A percentile compares a stretch with the other conserved stretches of the same genome.
Conservation (phyloP, 2,888 invertebrate genomes). For the Linnaemya tessellans region DNA sequence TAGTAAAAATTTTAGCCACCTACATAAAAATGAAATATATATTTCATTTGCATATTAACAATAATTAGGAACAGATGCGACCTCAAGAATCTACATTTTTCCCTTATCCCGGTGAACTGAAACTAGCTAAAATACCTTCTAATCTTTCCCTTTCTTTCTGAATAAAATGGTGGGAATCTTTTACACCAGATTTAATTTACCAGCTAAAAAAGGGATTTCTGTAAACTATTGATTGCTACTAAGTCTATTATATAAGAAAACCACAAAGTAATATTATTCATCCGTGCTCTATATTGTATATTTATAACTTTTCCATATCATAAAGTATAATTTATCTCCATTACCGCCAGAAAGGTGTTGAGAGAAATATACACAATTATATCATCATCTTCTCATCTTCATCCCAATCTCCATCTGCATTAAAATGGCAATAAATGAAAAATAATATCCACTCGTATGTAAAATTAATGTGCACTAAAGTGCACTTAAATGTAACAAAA, state of each 20-base stretch:
- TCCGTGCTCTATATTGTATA: background rate
- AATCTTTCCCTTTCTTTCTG: no score
- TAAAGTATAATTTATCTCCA: constrained; percentile 55
- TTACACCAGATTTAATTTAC: no score
- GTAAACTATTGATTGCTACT: background rate
- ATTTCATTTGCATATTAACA: no score
- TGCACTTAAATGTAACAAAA: constrained; percentile 24
- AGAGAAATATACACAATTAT: constrained; percentile 52
- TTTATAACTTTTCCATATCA: background rate
- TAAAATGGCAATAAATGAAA: constrained; percentile 34
- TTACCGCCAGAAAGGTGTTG: constrained; percentile 63
- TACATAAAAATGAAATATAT: no score
- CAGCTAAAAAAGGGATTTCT: no score
- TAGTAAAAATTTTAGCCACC: no score
- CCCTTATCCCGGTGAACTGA: no score
- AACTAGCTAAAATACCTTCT: no score
- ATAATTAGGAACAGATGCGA: no score
- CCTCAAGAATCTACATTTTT: no score
- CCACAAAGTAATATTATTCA: background rate
- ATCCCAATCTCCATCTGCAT: background rate
- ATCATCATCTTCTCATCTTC: constrained; percentile 41
- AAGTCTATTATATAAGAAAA: background rate
- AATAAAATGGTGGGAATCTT: no score
- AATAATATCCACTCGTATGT: constrained; percentile 13
- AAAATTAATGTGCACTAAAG: constrained; percentile 1